Evolutionary conservation across 2,888 invertebrate genomes (phyloP), one percentile per base, ranked within the genome.

Genomic region (Dryobota labecula): DNA sequence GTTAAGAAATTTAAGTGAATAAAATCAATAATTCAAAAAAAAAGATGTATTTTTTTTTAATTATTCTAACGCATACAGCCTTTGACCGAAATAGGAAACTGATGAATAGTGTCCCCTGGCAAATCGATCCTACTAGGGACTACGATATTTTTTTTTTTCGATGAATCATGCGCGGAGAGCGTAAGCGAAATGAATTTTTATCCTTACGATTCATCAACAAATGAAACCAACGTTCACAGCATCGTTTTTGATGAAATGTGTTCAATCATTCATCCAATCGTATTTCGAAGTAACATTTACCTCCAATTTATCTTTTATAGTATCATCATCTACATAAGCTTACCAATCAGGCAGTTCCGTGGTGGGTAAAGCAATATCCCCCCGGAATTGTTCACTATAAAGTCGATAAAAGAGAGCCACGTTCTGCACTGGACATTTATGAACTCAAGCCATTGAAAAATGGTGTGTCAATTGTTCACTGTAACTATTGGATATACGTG

Each of bases 401-500:
- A 66, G 53, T 66, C 62, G 70, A 78, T 78, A 78, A 78, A 78
- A 76, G 70, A 76, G 76, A 62, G 62, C 70, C 78, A 80, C 76
- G 78, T 66, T 81, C 70, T 54, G 45, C 53, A 33, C 62, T 49
- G 76, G 78, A 78, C 78, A 76, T 78, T 78, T 78, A 78, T 78
- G 78, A 78, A 70, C 78, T 70, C 69, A 80, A 80, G 80, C 78
- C 56, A 78, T 53, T 78, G 81, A 78, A 78, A 78, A 78, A 80
- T 78, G 70, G 45, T 58, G 78, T 76, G 69, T 75, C 77, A 78
- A 75, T 80, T 78, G 76, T 70, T 80, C 81, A 60, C 58, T 80
- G 57, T 74, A 66, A 63, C 67, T 80, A 66, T 73, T 78, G 73
- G 73, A 54, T 71, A 58, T 73, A 79, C 66, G 73, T 66, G 79